phyloP scores from a whole-genome alignment of 2,113 vertebrate species.

The Malurus elegans region DNA sequence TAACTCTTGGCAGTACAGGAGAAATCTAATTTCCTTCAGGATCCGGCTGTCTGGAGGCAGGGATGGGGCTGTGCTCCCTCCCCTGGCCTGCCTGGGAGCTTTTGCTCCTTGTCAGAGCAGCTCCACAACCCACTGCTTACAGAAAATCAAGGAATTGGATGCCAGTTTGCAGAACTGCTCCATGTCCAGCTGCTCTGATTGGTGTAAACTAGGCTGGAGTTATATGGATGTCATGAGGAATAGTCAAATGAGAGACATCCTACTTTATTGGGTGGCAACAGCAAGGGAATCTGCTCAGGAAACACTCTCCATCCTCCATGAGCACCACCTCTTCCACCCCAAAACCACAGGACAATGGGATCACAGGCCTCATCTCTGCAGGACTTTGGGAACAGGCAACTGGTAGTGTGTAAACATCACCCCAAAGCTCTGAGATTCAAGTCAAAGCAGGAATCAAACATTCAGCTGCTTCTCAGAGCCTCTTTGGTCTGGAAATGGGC shows the following conservation, averaged over 20 bases:
- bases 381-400: conserved; percentile 33
- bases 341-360: background rate
- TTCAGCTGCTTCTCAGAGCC: conserved; percentile 50
- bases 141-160: background rate
- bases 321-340: background rate
- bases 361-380: background rate
- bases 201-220: background rate
- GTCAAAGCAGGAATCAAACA: conserved; percentile 24
- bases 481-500: conserved; percentile 58
- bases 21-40: conserved; percentile 32
- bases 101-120: background rate
- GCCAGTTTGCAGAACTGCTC: background rate
- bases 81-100: background rate
- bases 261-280: background rate
- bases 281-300: background rate
- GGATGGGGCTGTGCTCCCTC: background rate
- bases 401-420: conserved; percentile 39
- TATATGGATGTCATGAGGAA: background rate
- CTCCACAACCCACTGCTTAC: background rate
- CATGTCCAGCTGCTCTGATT: background rate
- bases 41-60: background rate
- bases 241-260: background rate
- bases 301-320: background rate
- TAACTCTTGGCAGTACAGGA: conserved; percentile 33
- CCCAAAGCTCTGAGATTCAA: conserved; percentile 37